Evolutionary conservation across 2,888 invertebrate genomes (phyloP).

Genomic region (Sabatieria punctata): DNA sequence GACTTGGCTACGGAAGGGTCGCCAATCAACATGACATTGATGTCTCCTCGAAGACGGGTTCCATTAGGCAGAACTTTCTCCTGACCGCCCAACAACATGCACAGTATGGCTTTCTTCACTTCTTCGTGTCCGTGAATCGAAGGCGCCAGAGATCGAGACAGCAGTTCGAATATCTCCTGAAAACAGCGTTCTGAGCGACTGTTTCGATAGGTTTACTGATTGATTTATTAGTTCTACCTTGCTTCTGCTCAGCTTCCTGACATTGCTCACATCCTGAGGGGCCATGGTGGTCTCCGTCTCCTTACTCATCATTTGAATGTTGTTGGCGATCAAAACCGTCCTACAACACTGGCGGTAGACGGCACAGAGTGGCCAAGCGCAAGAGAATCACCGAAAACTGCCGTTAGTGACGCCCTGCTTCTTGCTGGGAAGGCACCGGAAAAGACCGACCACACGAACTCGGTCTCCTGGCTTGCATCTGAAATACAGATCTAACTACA

Average conservation of each 20-base stretch:
- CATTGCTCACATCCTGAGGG: conserved; percentile 67
- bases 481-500: not conserved
- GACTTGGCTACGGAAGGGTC: conserved; percentile 99
- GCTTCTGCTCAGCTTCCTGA: conserved; percentile 51
- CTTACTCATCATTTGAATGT: conserved; percentile 70
- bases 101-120: conserved; percentile 87
- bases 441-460: conserved; percentile 86
- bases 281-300: conserved; percentile 54
- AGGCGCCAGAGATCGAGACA: conserved; percentile 81
- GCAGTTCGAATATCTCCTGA: conserved; percentile 62
- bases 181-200: not conserved
- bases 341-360: conserved; percentile 38
- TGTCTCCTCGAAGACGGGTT: conserved; percentile 68
- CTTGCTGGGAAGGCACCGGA: conserved; percentile 78
- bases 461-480: conserved; percentile 85
- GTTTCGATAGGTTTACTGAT: not conserved
- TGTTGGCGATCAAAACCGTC: conserved; percentile 80
- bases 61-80: conserved; percentile 72
- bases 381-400: conserved; percentile 43
- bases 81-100: conserved; percentile 77
- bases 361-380: not conserved
- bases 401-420: conserved; percentile 78
- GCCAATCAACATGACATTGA: conserved; percentile 82
- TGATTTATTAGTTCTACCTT: conserved; percentile 7
- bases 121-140: conserved; percentile 93